Base-by-base conservation (phyloP, 2,888 invertebrate species). In the Periphyllus acericola region DNA sequence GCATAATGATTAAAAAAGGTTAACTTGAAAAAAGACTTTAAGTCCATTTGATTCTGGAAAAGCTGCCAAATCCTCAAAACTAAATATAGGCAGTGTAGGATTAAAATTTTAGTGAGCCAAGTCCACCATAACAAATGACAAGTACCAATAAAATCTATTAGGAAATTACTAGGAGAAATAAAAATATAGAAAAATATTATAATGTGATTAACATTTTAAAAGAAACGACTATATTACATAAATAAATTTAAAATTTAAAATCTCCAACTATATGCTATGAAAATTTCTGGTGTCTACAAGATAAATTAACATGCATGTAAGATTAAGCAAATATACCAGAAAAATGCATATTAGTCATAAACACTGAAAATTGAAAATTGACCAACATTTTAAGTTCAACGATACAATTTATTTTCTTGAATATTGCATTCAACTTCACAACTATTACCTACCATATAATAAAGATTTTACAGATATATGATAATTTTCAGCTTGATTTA, bases 61-160 rank as follows among this genome's bases (percentile, higher is more conserved):
- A 87, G 87, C 32, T 87, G 86, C 86, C 86, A 87, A 87, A 80
- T 80, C 25, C 32, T 87, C 40, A 60, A 81, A 87, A 87, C 80
- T 87, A 87, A 74, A 81, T 87, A 87, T 81, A 87, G 80, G 80
- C 74, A 29, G 80, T 87, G 86, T 87, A 87, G 80, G 79, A 72
- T 87, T 80, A 87, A 17, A 81, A 87, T 55, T 87, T 86, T 66
- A n/a, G 74, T 74, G 80, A 87, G 80, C 87, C 80, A 87, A 87
- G 72, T 87, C 32, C 66, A 87, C 86, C 60, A 87, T 68, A 80
- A 74, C 80, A 81, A 81, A 81, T 74, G 66, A 74, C 80, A 55
- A 71, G 11, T 79, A 78, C 72, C 78, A n/a, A 86, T 79, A 71
- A 71, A 46, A 46, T 46, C 34, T 52, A 86, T 55, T 72, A 79